Conservation (phyloP, 2,888 invertebrate species). For the Drosophila emarginata region DNA sequence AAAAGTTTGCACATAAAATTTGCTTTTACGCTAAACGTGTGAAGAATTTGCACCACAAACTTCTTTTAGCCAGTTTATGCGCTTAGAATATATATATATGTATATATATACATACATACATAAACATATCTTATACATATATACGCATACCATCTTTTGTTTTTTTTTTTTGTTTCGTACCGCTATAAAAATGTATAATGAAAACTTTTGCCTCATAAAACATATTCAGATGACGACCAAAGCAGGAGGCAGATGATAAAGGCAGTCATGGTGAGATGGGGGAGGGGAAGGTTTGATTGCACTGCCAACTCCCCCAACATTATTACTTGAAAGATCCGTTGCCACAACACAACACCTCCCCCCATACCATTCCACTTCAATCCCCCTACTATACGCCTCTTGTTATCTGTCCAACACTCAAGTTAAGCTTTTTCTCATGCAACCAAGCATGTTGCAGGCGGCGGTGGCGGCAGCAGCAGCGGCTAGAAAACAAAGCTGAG, state of each 20-base stretch:
- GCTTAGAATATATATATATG: slow-evolving; percentile 52
- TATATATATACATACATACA: slow-evolving; percentile 13
- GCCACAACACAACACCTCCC: background rate
- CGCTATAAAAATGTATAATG: slow-evolving; percentile 64
- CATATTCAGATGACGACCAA: slow-evolving; percentile 29
- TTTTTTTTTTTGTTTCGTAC: slow-evolving; percentile 7
- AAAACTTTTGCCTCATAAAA: slow-evolving; percentile 62
- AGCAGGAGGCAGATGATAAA: background rate
- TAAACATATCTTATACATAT: background rate
- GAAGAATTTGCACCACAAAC: slow-evolving; percentile 48
- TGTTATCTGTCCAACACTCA: slow-evolving; percentile 11
- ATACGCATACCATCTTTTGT: background rate
- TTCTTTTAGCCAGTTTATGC: slow-evolving; percentile 50
- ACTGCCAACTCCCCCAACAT: background rate
- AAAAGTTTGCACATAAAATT: slow-evolving; percentile 58
- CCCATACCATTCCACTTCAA: too few relatives aligned
- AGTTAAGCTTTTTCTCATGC: slow-evolving; percentile 49
- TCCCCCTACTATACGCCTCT: too few relatives aligned
- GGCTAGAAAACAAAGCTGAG: slow-evolving; percentile 59
- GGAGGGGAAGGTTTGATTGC: background rate
- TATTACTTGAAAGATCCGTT: background rate
- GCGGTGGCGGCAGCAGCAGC: slow-evolving; percentile 6
- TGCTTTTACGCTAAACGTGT: slow-evolving; percentile 58
- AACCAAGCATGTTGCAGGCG: slow-evolving; percentile 47
- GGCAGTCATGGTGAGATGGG: background rate